Percentiles rank a stretch among this genome's conserved stretches.
These are phyloP conservation scores for Zaprionus lineosus DNA, from an alignment of 2,888 invertebrate species.

Conservation along the genomic window DNA sequence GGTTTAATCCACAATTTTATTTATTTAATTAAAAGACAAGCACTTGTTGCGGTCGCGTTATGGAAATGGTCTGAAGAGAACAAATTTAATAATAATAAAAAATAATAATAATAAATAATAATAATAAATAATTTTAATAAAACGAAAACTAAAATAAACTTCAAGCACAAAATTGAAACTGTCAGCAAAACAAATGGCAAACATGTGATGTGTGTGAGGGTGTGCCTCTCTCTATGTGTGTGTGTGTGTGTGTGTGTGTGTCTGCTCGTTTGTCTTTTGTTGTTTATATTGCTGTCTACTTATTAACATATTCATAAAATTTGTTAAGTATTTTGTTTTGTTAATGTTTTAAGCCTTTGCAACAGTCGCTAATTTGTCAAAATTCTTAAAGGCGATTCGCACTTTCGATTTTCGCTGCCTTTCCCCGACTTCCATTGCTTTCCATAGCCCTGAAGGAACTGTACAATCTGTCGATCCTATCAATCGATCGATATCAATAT, in stretches of 20 bases:
- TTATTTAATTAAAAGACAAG: constrained; percentile 46
- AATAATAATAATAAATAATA: constrained; percentile 5
- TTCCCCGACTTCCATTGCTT: no score
- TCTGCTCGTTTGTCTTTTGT: constrained; percentile 13
- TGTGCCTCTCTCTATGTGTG: no score
- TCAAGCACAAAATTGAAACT: no score
- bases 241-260: constrained; percentile 12
- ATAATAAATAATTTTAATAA: no score
- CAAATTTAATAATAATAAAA: constrained; percentile 12
- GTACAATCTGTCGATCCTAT: constrained; percentile 6
- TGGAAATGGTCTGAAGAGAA: constrained; percentile 60
- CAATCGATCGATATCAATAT: constrained; percentile 20
- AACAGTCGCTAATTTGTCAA: constrained; percentile 64
- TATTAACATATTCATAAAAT: constrained; percentile 59
- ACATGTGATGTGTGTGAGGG: constrained; percentile 64
- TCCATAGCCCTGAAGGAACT: no score
- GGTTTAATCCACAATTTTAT: constrained; percentile 39
- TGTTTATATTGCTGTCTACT: constrained; percentile 18
- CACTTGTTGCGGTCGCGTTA: constrained; percentile 35
- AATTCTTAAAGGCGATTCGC: no score
- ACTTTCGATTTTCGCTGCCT: no score
- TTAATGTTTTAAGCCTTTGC: constrained; percentile 51
- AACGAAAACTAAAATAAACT: no score
- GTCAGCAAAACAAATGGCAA: constrained; percentile 60
- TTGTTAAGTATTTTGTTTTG: constrained; percentile 43